A percentile compares a stretch with the other conserved stretches of the same genome.
These are phyloP conservation scores for Ondatra zibethicus DNA, from an alignment of 2,113 vertebrate genomes.

Conservation along the genomic window DNA sequence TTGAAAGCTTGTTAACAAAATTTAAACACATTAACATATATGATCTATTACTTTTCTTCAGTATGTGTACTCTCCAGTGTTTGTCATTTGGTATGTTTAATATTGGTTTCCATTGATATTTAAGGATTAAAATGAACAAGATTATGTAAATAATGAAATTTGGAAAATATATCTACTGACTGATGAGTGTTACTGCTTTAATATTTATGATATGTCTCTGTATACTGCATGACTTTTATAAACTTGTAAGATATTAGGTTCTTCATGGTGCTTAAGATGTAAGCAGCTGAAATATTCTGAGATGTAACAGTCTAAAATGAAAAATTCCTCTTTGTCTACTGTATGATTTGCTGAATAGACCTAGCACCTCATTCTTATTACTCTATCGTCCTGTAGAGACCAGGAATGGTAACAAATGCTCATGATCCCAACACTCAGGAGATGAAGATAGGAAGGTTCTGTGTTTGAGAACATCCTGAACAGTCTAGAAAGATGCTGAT, in stretches of 20 bases:
- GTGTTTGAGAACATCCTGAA: not conserved
- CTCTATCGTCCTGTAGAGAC: too few relatives aligned
- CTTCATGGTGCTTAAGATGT: not conserved
- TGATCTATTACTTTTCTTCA: not conserved
- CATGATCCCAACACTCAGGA: not conserved
- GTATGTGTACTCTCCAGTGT: not conserved
- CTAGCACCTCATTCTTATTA: not conserved
- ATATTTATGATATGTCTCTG: not conserved
- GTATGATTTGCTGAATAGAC: not conserved
- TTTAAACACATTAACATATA: not conserved
- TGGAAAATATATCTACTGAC: not conserved
- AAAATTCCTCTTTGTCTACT: not conserved
- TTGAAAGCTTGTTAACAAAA: not conserved
- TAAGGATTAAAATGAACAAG: constrained; percentile 8
- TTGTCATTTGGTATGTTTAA: constrained; percentile 12
- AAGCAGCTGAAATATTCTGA: not conserved
- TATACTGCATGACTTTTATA: not conserved
- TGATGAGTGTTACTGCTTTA: not conserved
- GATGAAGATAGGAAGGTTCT: not conserved
- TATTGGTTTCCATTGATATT: not conserved
- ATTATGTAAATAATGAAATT: not conserved
- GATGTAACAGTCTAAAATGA: not conserved
- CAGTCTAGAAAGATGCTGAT: not conserved
- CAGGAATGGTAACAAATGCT: not conserved
- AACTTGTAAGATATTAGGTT: not conserved